Base-by-base conservation (phyloP, 1,140 invertebrate species). In the Whitmania pigra region DNA sequence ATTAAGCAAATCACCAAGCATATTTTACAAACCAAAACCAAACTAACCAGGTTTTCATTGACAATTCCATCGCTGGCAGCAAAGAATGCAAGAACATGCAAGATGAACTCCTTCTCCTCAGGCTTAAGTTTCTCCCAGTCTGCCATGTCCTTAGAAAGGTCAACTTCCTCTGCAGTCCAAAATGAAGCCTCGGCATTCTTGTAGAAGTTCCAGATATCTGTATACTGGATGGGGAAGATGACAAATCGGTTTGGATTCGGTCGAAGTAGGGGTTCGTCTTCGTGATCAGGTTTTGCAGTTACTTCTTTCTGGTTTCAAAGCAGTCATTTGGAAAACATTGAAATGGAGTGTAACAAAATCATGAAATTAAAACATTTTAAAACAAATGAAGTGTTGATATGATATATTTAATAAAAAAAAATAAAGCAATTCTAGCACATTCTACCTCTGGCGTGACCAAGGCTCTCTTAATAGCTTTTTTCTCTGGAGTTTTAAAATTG, bases 31-130 rank as follows among this genome's bases (percentile, higher is more conserved):
- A n/a, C n/a, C 67, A 72, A 43, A 72, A 31, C 11, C 13, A 70
- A 36, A 67, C 78, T 76, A 77, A 84, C 93, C 20, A 99, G 84
- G 85, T 99, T 99, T 83, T 99, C 96, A 85, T 99, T 99, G 0
- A 99, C 96, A 80, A 99, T 99, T 29, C 97, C 97, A 87, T 99
- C 97, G 67, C 94, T 98, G 18, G 97, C 96, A 76, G 97, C 96
- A 83, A 99, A 99, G 82, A 99, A 99, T 18, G 97, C 97, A 53
- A 99, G 83, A 0, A 99, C 91, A 82, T 98, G 93, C 2, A 92
- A 94, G 76, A 99, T 93, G 78, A 99, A 99, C 78, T 96, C 88
- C 71, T 86, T 87, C 81, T 99, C 97, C 69, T 90, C 87, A 54
- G 88, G 85, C 72, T 89, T 96, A 66, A 98, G 81, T 73, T 82